Base-by-base conservation (phyloP, 2,888 invertebrate genomes). In the Hypomecis punctinalis region DNA sequence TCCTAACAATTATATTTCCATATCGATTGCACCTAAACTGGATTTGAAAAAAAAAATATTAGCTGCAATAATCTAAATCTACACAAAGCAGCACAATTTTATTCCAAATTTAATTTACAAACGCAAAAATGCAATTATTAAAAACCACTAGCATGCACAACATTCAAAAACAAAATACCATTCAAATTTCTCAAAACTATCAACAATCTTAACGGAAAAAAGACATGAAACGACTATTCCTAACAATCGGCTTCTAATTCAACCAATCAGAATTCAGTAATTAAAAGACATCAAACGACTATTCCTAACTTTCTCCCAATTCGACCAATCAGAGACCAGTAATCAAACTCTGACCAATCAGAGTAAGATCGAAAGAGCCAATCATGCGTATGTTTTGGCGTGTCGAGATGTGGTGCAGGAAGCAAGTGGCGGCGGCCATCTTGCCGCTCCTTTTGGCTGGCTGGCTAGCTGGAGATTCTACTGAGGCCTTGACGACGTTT, bases 401-500 rank as follows among this genome's bases (percentile, higher is more conserved):
- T 68, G 71, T 88, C 79, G 87, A 88, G 88, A 92, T 89, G 90
- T 90, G 90, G 90, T 91, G 89, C 84, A 83, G 87, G 71, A 80
- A 77, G 67, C 86, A 88, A 62, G 83, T 84, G n/a, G 84, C 85
- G 36, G 85, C 88, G 48, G 89, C 84, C 69, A 85, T 91, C 36
- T 79, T 93, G 77, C 83, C 88, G 45, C 66, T 93, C 40, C 77
- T 93, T 43, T 79, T 93, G 39, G 79, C 81, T 40, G 86, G 87
- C 0, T 93, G 91, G 89, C 80, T 91, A 58, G 88, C 89, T 0
- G 91, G 93, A 0, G 88, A 91, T 51, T 88, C 90, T 7, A 94
- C 95, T 0, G 94, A 95, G 75, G 96, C 96, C 0, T 86, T 96
- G 64, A 95, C 95, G 0, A 95, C 96, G 13, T 96, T 96, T 73